phyloP scores from a whole-genome alignment of 2,797 vertebrate species.

The Tarsius wallacei region DNA sequence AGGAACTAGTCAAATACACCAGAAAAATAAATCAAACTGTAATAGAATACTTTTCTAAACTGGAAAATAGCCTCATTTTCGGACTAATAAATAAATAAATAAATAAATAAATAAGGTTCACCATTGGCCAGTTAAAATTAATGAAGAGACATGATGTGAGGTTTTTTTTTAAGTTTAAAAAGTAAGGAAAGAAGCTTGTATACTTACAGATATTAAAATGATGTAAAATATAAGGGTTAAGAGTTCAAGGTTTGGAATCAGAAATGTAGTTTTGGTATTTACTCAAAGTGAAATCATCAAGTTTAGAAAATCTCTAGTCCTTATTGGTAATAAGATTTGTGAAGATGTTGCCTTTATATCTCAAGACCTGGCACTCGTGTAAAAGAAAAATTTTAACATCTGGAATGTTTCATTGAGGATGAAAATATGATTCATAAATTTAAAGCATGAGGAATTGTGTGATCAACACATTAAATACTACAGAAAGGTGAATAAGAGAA shows the following conservation, averaged over 20 bases:
- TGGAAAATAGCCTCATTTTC: conserved; percentile 27
- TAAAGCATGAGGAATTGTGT: neutral
- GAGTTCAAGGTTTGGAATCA: neutral
- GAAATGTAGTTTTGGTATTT: neutral
- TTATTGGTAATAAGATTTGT: neutral
- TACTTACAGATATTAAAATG: neutral
- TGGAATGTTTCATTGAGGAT: neutral
- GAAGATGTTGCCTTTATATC: neutral
- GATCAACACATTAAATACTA: neutral
- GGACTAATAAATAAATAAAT: neutral
- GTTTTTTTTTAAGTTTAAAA: conserved; percentile 28
- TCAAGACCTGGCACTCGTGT: neutral
- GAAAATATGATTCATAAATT: neutral
- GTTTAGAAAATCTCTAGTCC: conserved; percentile 11
- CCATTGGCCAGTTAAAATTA: neutral
- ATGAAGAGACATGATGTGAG: neutral
- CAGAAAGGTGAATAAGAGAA: neutral
- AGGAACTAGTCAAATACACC: neutral
- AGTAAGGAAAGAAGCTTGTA: neutral
- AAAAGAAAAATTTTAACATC: neutral
- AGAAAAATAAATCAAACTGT: neutral
- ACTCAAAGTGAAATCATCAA: neutral
- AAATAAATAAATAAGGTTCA: neutral
- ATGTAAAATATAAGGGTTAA: neutral
- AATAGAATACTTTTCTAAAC: neutral